A percentile compares a stretch with the other conserved stretches of the same genome.
Evolutionary conservation across 2,797 vertebrate genomes (phyloP).

Genomic region (Moxostoma hubbsi): DNA sequence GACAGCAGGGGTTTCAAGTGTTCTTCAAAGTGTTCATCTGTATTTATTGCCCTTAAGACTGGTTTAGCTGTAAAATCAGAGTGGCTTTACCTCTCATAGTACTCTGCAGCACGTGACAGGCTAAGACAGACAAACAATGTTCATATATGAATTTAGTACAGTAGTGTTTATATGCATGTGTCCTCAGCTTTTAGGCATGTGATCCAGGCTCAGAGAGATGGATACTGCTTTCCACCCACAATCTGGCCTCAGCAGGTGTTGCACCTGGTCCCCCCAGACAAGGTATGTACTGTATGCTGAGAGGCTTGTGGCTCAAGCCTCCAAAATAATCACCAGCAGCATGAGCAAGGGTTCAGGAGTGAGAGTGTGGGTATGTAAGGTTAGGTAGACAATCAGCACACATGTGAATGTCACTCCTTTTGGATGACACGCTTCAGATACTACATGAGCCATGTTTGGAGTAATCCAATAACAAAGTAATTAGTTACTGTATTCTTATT

Average conservation of each 20-base stretch:
- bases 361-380: too few relatives aligned
- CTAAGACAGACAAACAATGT: background rate
- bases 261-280: conserved; percentile 60
- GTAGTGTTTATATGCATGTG: conserved; percentile 28
- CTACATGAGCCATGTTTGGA: too few relatives aligned
- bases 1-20: too few relatives aligned
- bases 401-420: too few relatives aligned
- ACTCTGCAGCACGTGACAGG: conserved; percentile 32
- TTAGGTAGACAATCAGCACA: too few relatives aligned
- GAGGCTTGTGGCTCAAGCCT: conserved; percentile 48
- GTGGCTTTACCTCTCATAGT: conserved; percentile 9
- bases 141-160: background rate
- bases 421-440: conserved; percentile 6
- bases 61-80: background rate
- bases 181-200: conserved; percentile 27
- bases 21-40: too few relatives aligned
- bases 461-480: too few relatives aligned
- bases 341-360: conserved; percentile 12
- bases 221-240: conserved; percentile 42
- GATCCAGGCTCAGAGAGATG: conserved; percentile 21
- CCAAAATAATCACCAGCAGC: conserved; percentile 62
- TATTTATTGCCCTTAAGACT: too few relatives aligned
- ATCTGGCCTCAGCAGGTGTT: conserved; percentile 51
- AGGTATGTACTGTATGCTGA: conserved; percentile 71
- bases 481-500: too few relatives aligned